Evolutionary conservation across 2,888 invertebrate species (phyloP).

Genomic region (Drosophila fungiperda): DNA sequence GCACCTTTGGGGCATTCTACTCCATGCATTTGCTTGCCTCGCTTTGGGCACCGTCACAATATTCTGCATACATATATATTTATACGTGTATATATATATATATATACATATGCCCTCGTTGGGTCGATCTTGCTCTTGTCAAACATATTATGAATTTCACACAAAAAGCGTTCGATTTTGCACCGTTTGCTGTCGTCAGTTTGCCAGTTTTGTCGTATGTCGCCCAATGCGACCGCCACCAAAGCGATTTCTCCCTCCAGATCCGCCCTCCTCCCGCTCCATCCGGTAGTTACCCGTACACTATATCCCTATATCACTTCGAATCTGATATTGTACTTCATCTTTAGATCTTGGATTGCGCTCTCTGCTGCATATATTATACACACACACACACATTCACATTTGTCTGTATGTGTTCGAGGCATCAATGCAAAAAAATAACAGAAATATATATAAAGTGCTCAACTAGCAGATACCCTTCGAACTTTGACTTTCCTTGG

Average conservation of each 20-base stretch:
- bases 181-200: slow-evolving; percentile 81
- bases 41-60: slow-evolving; percentile 53
- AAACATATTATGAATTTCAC: slow-evolving; percentile 85
- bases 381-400: slow-evolving; percentile 29
- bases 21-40: slow-evolving; percentile 33
- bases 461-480: slow-evolving; percentile 11
- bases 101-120: neutral
- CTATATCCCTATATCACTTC: slow-evolving; percentile 11
- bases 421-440: slow-evolving; percentile 47
- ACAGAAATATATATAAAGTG: neutral
- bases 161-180: slow-evolving; percentile 85
- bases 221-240: slow-evolving; percentile 70
- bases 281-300: neutral
- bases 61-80: slow-evolving; percentile 79
- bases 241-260: slow-evolving; percentile 22
- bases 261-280: neutral
- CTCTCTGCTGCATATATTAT: slow-evolving; percentile 16
- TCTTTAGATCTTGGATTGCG: slow-evolving; percentile 17
- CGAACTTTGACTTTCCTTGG: neutral
- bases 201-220: slow-evolving; percentile 75
- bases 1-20: slow-evolving; percentile 1
- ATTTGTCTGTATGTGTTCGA: neutral
- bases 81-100: neutral
- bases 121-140: slow-evolving; percentile 57
- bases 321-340: slow-evolving; percentile 34